Conservation (phyloP, 2,888 invertebrate species). For the Chloroclysta siterata region DNA sequence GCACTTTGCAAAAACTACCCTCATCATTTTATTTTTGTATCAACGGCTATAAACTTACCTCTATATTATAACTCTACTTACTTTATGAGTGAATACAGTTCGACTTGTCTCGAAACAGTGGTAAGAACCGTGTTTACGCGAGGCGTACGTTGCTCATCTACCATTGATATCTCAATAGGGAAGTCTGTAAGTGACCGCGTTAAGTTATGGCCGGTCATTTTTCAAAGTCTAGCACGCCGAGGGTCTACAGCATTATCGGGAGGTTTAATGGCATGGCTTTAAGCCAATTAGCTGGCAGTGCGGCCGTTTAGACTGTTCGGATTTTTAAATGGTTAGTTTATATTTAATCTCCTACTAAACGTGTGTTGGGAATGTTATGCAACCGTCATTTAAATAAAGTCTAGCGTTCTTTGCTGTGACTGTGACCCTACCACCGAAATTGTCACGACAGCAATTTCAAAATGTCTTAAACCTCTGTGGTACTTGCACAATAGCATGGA, state of each 20-base stretch:
- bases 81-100: slow-evolving; percentile 7
- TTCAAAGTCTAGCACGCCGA: slow-evolving; percentile 72
- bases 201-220: slow-evolving; percentile 79
- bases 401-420: background rate
- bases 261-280: slow-evolving; percentile 70
- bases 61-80: no score
- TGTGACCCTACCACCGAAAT: background rate
- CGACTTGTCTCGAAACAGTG: slow-evolving; percentile 20
- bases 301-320: slow-evolving; percentile 38
- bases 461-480: background rate
- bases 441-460: background rate
- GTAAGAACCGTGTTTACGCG: slow-evolving; percentile 67
- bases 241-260: slow-evolving; percentile 63
- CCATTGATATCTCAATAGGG: slow-evolving; percentile 84
- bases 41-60: no score
- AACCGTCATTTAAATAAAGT: slow-evolving; percentile 3
- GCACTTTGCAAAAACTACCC: background rate
- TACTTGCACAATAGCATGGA: no score
- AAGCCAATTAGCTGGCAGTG: slow-evolving; percentile 71
- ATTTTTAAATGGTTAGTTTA: slow-evolving; percentile 21
- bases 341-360: slow-evolving; percentile 1
- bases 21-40: background rate
- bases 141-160: slow-evolving; percentile 73
- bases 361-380: background rate
- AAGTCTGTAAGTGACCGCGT: slow-evolving; percentile 81